Conservation (phyloP, 2,113 vertebrate genomes). For the Gopherus evgoodei region DNA sequence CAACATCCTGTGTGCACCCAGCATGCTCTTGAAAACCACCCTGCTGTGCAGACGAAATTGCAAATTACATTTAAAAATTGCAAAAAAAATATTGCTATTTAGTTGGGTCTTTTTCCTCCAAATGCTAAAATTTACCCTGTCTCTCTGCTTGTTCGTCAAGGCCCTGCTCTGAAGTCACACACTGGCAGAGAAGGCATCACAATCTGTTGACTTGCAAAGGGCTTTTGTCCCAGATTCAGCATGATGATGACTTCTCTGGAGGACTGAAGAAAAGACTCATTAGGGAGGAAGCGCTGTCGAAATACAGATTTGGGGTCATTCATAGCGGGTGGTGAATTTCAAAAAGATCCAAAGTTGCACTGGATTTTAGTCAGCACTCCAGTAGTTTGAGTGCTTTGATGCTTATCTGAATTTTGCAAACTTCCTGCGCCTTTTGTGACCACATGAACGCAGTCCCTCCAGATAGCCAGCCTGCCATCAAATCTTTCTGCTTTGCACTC, state of each 20-base stretch:
- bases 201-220: neutral
- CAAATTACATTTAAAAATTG: neutral
- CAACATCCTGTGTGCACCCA: neutral
- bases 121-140: neutral
- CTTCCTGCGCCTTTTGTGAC: neutral
- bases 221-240: neutral
- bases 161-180: neutral
- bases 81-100: neutral
- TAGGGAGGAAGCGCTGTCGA: neutral
- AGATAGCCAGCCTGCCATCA: neutral
- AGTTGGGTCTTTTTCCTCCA: neutral
- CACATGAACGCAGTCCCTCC: neutral
- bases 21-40: too few species aligned
- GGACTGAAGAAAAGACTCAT: neutral
- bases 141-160: neutral
- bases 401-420: neutral
- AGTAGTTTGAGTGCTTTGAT: neutral
- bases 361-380: neutral
- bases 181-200: neutral
- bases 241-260: neutral
- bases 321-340: neutral
- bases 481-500: neutral
- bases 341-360: neutral
- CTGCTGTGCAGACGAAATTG: neutral
- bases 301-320: neutral